Conservation (phyloP, 2,797 vertebrate genomes). For the Rhinogobio ventralis region DNA sequence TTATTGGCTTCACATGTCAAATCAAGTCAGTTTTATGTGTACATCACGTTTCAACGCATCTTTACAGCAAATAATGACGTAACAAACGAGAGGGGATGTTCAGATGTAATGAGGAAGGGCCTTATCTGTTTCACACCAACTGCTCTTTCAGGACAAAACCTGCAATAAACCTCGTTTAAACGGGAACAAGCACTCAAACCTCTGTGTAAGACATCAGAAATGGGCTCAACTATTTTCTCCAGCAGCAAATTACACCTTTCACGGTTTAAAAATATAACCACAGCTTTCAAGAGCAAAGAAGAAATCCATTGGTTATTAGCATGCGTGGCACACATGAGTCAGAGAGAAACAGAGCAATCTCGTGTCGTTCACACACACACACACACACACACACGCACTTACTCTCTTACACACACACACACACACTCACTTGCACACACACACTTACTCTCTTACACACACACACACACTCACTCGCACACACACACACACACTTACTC, state of each 20-base stretch:
- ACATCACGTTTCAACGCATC: not conserved
- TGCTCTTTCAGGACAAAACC: not conserved
- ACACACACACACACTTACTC: no score
- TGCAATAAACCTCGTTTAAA: not conserved
- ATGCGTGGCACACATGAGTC: slow-evolving; percentile 40
- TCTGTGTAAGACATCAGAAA: not conserved
- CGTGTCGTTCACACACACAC: not conserved
- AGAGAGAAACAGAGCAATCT: not conserved
- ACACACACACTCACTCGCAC: no score
- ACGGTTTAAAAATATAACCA: slow-evolving; percentile 30
- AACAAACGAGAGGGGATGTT: not conserved
- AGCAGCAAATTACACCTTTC: slow-evolving; percentile 28
- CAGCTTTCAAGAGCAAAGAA: slow-evolving; percentile 36
- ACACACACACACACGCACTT: not conserved
- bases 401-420: not conserved
- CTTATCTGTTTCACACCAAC: not conserved
- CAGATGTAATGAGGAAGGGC: not conserved
- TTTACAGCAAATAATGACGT: not conserved
- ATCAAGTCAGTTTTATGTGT: not conserved
- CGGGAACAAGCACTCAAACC: not conserved
- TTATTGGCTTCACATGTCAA: not conserved
- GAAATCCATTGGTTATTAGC: slow-evolving; percentile 39
- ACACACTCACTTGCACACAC: no score
- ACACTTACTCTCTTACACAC: no score
- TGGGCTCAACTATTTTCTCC: not conserved